These are phyloP conservation scores for Pseudococcus jackbeardsleyi DNA, from an alignment of 2,888 invertebrate species.

Conservation along the genomic window DNA sequence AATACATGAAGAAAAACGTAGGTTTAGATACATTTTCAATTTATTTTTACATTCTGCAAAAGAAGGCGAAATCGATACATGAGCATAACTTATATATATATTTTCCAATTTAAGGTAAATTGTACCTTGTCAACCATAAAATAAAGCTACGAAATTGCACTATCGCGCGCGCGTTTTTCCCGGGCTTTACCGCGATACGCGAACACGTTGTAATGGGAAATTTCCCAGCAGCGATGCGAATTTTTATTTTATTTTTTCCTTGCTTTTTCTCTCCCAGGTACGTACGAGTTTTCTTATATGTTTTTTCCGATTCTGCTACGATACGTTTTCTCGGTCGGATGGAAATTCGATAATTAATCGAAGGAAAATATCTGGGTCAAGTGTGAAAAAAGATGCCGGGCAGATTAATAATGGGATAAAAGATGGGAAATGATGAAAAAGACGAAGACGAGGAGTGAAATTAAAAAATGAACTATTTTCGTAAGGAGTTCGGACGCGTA, in stretches of 20 bases:
- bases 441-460: not conserved
- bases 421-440: not conserved
- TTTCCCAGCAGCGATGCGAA: constrained; percentile 27
- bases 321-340: not conserved
- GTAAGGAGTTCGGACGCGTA: constrained; percentile 63
- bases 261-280: not conserved
- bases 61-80: constrained; percentile 38
- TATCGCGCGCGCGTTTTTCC: constrained; percentile 35
- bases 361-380: not conserved
- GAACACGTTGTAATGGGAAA: constrained; percentile 59
- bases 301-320: not conserved
- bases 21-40: constrained; percentile 64
- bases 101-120: constrained; percentile 64
- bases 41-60: constrained; percentile 56
- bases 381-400: no score
- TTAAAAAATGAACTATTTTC: constrained; percentile 60
- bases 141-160: constrained; percentile 64
- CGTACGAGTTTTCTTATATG: not conserved
- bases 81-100: constrained; percentile 62
- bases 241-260: constrained; percentile 11
- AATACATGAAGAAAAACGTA: constrained; percentile 61
- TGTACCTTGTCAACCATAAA: constrained; percentile 65
- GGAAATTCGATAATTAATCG: not conserved
- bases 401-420: not conserved
- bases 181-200: constrained; percentile 14